Conservation (phyloP, 2,888 invertebrate species). For the Cylindroiulus punctatus region DNA sequence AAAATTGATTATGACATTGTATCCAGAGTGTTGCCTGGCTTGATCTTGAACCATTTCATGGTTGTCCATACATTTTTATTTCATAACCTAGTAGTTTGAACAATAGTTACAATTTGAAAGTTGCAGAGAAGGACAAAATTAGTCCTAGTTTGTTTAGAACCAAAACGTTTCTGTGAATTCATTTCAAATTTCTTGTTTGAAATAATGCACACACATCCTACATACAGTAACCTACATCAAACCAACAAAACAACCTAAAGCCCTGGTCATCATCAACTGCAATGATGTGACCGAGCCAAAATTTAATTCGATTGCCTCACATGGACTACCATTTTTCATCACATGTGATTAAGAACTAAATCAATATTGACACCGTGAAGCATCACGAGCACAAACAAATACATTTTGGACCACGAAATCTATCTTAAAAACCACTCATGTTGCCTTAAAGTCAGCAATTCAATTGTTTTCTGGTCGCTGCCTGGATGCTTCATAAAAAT, state of each 20-base stretch:
- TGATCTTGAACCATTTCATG: no score
- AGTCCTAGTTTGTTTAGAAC: no score
- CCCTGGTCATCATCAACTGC: neutral
- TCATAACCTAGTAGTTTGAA: no score
- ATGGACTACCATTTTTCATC: neutral
- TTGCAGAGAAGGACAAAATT: no score
- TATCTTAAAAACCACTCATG: constrained; percentile 35
- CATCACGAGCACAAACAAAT: constrained; percentile 29
- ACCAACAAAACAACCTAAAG: neutral
- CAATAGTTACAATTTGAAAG: no score
- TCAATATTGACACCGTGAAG: constrained; percentile 23
- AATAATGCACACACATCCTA: no score
- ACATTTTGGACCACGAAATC: neutral
- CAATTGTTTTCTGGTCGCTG: constrained; percentile 24
- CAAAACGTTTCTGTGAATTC: no score
- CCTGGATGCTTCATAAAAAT: constrained; percentile 28
- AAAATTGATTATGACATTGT: no score
- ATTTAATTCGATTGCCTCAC: neutral
- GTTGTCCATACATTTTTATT: no score
- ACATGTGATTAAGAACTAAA: neutral
- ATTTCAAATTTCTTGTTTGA: no score
- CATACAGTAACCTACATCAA: no score
- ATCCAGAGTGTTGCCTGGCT: no score
- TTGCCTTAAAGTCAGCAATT: constrained; percentile 40
- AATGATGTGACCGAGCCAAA: neutral